Conservation (phyloP, 2,888 invertebrate species). For the Sturmia bella region DNA sequence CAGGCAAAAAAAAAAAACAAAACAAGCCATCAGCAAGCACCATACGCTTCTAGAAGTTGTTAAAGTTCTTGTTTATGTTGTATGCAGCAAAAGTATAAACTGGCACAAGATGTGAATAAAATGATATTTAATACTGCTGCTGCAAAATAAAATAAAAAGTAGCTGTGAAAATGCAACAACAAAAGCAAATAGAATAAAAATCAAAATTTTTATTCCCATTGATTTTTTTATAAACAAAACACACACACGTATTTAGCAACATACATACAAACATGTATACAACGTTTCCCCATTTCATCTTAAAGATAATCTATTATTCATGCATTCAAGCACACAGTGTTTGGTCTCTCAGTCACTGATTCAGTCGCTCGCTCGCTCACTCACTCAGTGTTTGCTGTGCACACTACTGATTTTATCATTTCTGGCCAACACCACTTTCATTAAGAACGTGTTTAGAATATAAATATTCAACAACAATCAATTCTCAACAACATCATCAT, state of each 20-base stretch:
- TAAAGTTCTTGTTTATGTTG: slow-evolving; percentile 12
- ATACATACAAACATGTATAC: too few species aligned
- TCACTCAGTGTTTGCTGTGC: slow-evolving; percentile 5
- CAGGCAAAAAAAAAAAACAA: slow-evolving; percentile 26
- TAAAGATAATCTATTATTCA: not conserved
- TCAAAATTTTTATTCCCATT: slow-evolving; percentile 17
- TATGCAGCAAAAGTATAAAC: slow-evolving; percentile 40
- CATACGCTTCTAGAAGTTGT: slow-evolving; percentile 31
- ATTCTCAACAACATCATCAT: slow-evolving; percentile 43
- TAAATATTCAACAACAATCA: slow-evolving; percentile 33
- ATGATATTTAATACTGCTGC: not conserved
- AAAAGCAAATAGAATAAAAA: slow-evolving; percentile 20
- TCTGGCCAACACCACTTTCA: slow-evolving; percentile 69
- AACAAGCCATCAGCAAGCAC: slow-evolving; percentile 4
- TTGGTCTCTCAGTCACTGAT: slow-evolving; percentile 10
- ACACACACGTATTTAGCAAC: too few species aligned
- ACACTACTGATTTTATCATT: slow-evolving; percentile 50
- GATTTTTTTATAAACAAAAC: not conserved
- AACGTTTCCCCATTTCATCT: too few species aligned
- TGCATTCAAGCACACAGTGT: not conserved
- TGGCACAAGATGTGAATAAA: slow-evolving; percentile 61
- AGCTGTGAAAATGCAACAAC: slow-evolving; percentile 44
- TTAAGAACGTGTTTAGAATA: slow-evolving; percentile 69
- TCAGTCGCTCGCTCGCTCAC: too few species aligned
- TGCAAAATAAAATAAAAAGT: too few species aligned